Evolutionary conservation across 2,888 invertebrate genomes (phyloP).

Genomic region (Lasioglossum leucozonium): DNA sequence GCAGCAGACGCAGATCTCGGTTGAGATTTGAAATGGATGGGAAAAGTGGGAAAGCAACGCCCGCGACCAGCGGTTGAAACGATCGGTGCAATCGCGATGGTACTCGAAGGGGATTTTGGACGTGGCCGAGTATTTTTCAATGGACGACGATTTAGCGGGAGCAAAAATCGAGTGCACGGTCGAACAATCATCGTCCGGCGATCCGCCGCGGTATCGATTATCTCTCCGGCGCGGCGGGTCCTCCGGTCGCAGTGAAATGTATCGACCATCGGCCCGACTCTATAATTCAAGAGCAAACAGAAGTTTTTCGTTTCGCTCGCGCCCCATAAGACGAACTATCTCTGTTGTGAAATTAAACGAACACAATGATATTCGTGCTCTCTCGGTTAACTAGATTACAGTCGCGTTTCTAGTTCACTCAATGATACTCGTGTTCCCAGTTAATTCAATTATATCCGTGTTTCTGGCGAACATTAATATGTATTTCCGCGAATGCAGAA

Average conservation of each 20-base stretch:
- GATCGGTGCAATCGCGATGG: neutral
- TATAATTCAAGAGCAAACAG: neutral
- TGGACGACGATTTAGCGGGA: neutral
- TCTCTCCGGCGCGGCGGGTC: neutral
- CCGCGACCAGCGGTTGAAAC: neutral
- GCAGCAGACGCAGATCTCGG: too few species aligned
- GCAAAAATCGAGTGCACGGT: neutral
- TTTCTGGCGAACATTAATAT: neutral
- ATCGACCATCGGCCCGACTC: slow-evolving; percentile 12
- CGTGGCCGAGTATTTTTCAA: neutral
- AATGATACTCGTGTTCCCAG: neutral
- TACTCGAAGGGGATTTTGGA: neutral
- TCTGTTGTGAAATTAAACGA: neutral
- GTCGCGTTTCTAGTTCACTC: slow-evolving; percentile 1
- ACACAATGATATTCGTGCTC: neutral
- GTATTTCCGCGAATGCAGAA: neutral
- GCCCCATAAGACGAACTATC: neutral
- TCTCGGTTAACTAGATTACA: neutral
- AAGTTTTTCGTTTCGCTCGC: neutral
- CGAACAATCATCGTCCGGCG: neutral
- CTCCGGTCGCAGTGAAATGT: slow-evolving; percentile 26
- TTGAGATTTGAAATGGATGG: too few species aligned
- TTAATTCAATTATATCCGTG: neutral
- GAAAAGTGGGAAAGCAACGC: neutral
- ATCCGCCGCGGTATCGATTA: neutral